Conservation (phyloP, 2,113 vertebrate species). For the Passer domesticus region DNA sequence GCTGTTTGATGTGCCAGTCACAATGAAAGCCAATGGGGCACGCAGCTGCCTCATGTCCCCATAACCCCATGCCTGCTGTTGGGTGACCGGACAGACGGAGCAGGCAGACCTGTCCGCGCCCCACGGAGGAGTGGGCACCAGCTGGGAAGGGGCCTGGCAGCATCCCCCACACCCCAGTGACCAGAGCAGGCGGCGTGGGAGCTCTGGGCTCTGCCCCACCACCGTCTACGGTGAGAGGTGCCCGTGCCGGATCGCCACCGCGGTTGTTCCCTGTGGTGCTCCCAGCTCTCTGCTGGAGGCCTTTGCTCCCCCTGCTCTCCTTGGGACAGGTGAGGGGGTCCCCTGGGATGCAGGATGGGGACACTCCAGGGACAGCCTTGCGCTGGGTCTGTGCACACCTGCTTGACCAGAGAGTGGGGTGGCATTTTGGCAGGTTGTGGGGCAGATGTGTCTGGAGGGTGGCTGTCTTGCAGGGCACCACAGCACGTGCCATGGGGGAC, state of each 20-base stretch:
- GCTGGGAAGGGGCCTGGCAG: background rate
- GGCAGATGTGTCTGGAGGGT: background rate
- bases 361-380: background rate
- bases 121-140: background rate
- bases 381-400: background rate
- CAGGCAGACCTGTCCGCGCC: background rate
- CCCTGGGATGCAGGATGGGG: background rate
- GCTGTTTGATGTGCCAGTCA: slow-evolving; percentile 41
- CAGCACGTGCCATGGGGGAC: slow-evolving; percentile 76
- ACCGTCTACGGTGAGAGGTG: background rate
- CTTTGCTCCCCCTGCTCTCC: background rate
- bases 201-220: background rate
- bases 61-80: fast-evolving
- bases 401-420: background rate
- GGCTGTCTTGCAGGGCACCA: slow-evolving; percentile 27
- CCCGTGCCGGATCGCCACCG: fast-evolving
- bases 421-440: fast-evolving
- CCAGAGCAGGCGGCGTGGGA: fast-evolving
- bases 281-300: background rate
- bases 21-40: slow-evolving; percentile 6
- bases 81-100: background rate
- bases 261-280: fast-evolving
- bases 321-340: background rate
- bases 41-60: background rate
- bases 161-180: background rate